Base-by-base conservation (phyloP, 2,113 vertebrate species). In the Silurus glanis region DNA sequence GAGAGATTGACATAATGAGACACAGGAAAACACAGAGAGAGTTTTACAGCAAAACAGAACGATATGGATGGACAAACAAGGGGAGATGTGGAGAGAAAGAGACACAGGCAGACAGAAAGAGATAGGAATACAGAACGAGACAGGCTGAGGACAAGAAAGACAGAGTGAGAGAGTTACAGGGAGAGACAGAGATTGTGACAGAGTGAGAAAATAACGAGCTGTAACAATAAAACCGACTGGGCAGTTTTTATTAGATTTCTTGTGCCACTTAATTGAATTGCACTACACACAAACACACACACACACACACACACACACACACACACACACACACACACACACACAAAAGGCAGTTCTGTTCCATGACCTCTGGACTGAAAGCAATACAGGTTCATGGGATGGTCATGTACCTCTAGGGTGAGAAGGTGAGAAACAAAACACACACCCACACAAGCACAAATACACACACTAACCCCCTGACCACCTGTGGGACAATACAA, bases 401-500 rank as follows among this genome's bases (percentile, higher is more conserved):
- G 88, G 90, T 88, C 87, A 92, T 64, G 25, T 58, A 49, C 88
- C 89, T 90, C 88, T 17, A 23, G 87, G 90, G 86, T 87, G 45
- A 89, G 53, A 90, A 86, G 87, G 86, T 80, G 72, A 85, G 85
- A 75, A 90, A 89, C 90, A 92, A 64, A 61, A 87, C 74, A 72
- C 66, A 72, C 71, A 64, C 23, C 62, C 75, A 76, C 21, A 47
- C 71, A 74, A 45, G 51, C 71, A 74, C 71, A 75, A 19, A 23
- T 47, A n/a, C 23, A 37, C 81, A 82, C 61, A 86, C 74, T 21
- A 47, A 51, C 71, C 28, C 69, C 66, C 56, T 10, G 19, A 64
- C 67, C 91, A 88, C 71, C 10, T 62, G 88, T 86, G 84, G 79
- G 66, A 84, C 89, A 89, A 93, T 91, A 93, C 91, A 90, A 91